A percentile compares a stretch with the other conserved stretches of the same genome.
Conservation (phyloP, 2,113 vertebrate genomes). For the Thamnophis sirtalis region DNA sequence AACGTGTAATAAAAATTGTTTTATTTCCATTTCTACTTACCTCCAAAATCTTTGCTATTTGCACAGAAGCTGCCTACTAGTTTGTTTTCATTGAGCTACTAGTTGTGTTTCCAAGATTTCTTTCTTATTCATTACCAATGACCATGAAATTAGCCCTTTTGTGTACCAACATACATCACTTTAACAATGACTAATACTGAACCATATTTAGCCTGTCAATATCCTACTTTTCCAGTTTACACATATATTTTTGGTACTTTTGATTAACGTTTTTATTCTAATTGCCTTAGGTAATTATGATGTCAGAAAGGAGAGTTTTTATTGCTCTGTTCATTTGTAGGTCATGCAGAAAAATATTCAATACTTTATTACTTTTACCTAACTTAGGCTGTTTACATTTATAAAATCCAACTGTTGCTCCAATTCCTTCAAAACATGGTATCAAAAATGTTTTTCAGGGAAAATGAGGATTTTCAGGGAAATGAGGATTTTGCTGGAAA, state of each 20-base stretch:
- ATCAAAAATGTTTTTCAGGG: neutral
- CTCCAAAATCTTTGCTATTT: neutral
- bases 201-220: neutral
- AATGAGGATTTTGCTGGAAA: neutral
- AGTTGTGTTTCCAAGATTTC: neutral
- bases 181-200: neutral
- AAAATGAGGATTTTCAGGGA: neutral
- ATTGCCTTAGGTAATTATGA: neutral
- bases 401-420: neutral
- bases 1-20: neutral
- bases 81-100: neutral
- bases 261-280: neutral
- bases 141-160: neutral
- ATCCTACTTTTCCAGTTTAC: neutral
- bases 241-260: neutral
- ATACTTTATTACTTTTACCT: neutral
- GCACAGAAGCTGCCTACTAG: neutral
- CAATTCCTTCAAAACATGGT: neutral
- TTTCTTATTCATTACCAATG: neutral
- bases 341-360: neutral
- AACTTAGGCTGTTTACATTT: neutral
- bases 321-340: neutral
- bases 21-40: neutral
- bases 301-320: neutral
- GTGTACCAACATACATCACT: neutral